Percentiles rank a stretch among this genome's conserved stretches.
These are phyloP conservation scores for Leptothorax acervorum DNA, from an alignment of 2,888 invertebrate genomes.

Conservation along the genomic window DNA sequence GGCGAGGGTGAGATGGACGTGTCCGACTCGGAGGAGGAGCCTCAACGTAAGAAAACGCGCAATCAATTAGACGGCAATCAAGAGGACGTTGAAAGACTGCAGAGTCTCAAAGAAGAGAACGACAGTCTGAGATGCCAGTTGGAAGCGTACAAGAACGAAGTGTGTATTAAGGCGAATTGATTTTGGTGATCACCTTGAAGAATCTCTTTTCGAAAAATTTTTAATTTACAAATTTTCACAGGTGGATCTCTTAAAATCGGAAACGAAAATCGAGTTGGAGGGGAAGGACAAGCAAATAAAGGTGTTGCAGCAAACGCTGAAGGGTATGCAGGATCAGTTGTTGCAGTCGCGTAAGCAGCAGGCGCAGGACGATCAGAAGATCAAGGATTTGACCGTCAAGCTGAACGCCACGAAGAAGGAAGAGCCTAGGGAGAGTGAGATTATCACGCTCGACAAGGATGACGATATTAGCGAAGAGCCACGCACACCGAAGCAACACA, in stretches of 20 bases:
- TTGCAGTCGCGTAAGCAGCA: slow-evolving; percentile 87
- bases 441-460: slow-evolving; percentile 86
- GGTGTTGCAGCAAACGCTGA: slow-evolving; percentile 89
- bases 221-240: slow-evolving; percentile 57
- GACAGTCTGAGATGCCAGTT: slow-evolving; percentile 95
- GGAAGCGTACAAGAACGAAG: slow-evolving; percentile 97
- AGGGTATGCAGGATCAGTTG: slow-evolving; percentile 88
- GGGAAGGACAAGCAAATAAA: slow-evolving; percentile 95
- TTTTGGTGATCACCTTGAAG: not conserved
- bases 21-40: slow-evolving; percentile 91
- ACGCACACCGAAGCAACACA: slow-evolving; percentile 80
- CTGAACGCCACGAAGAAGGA: slow-evolving; percentile 83
- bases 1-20: slow-evolving; percentile 96
- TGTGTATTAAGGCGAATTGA: slow-evolving; percentile 57
- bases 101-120: slow-evolving; percentile 91
- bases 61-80: slow-evolving; percentile 74
- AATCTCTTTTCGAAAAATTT: slow-evolving; percentile 12
- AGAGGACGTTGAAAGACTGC: slow-evolving; percentile 81
- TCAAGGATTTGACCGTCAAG: slow-evolving; percentile 86
- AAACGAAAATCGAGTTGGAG: slow-evolving; percentile 92
- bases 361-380: slow-evolving; percentile 87
- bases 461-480: slow-evolving; percentile 83
- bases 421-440: slow-evolving; percentile 84
- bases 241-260: slow-evolving; percentile 94
- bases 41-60: slow-evolving; percentile 82